phyloP scores from a whole-genome alignment of 35 echinoderm and acorn worm species.

The Apostichopus californicus region DNA sequence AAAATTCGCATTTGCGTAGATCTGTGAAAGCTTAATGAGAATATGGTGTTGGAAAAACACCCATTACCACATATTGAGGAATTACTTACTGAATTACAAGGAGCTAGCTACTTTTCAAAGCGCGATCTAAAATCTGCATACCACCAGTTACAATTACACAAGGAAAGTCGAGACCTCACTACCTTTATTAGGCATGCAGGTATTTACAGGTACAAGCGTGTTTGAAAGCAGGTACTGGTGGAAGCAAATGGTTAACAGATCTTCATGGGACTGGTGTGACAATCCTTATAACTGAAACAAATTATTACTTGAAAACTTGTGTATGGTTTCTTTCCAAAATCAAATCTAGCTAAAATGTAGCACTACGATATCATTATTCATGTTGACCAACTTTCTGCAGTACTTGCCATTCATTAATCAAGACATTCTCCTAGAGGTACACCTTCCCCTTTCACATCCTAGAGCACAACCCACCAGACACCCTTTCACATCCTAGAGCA shows the following conservation, averaged over 20 bases:
- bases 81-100: conserved; percentile 27
- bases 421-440: too few relatives aligned
- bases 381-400: too few relatives aligned
- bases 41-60: conserved; percentile 60
- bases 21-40: conserved; percentile 68
- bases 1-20: conserved; percentile 70
- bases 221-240: too few relatives aligned
- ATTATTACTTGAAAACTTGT: too few relatives aligned
- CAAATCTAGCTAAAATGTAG: too few relatives aligned
- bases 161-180: conserved; percentile 58
- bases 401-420: too few relatives aligned
- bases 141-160: conserved; percentile 60
- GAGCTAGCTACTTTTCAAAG: conserved; percentile 61
- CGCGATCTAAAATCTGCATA: conserved; percentile 70
- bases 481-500: neutral
- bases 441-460: neutral
- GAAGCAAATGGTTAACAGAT: too few relatives aligned
- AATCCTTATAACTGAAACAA: too few relatives aligned
- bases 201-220: conserved; percentile 47
- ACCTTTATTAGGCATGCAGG: conserved; percentile 73
- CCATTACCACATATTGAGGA: conserved; percentile 73
- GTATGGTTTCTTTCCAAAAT: too few relatives aligned
- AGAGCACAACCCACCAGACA: neutral
- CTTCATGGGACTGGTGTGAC: too few relatives aligned
- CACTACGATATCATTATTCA: too few relatives aligned